Evolutionary conservation across 2,797 vertebrate species (phyloP), one percentile per base, ranked within the genome.

Genomic region (Erpetoichthys calabaricus): DNA sequence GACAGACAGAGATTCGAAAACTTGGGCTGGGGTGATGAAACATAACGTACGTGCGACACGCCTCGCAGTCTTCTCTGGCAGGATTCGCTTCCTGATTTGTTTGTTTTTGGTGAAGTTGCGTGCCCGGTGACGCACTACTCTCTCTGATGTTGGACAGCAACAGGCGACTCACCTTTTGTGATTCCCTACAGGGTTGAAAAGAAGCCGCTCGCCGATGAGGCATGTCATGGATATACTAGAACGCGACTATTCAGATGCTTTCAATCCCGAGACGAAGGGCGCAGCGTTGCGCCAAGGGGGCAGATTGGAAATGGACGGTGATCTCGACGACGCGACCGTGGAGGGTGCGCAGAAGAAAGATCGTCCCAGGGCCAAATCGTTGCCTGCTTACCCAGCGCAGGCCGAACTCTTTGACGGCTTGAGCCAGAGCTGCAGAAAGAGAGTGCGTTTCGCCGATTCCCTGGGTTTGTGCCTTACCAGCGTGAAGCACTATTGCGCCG

Each of bases 391-490:
- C 62, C 76, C 81, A 3, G 73, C 68, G 52, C 73, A 75, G 47
- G 73, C 59, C 1, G 64, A 44, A 54, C 71, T 81, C 2, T 73
- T 73, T 59, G 61, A 62, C 57, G 63, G 57, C 1, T 61, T 63
- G 10, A 46, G 66, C 3, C 70, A 70, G 43, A 70, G 75, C 67
- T 83, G 76, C 60, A 79, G 87, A 65, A 95, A 95, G 75, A 76
- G 83, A 45, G 92, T 96, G 8, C 86, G 86, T 75, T 96, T 95
- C 67, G 92, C 91, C 0, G 92, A 95, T 74, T 70, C 90, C 1
- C 55, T 94, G 71, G 92, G 92, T 1, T 75, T 92, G 63, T 77
- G 69, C 62, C 80, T 95, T 66, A 88, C 87, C 63, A 89, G 88
- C 65, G 84, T 96, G 50, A 89, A 86, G 69, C 89, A 89, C 81